These are phyloP conservation scores for Nomada flava DNA, from an alignment of 2,888 invertebrate genomes.

Conservation along the genomic window DNA sequence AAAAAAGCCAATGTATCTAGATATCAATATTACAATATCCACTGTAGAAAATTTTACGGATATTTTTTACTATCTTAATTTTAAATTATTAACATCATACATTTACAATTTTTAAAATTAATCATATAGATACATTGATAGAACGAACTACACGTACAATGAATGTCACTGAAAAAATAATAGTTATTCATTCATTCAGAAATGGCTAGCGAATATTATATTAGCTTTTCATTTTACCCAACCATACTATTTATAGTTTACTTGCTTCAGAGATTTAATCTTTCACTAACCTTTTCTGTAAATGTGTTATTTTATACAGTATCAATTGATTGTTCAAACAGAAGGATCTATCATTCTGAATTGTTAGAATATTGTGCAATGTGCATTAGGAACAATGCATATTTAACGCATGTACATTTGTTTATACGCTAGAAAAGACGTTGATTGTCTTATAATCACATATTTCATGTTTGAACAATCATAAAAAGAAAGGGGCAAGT, in stretches of 20 bases:
- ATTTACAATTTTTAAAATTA: constrained; percentile 23
- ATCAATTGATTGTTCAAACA: constrained; percentile 51
- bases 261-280: background rate
- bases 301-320: constrained; percentile 29
- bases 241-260: constrained; percentile 20
- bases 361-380: background rate
- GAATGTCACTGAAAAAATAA: constrained; percentile 49
- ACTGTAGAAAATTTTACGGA: constrained; percentile 33
- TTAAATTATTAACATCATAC: constrained; percentile 31
- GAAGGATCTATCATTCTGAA: background rate
- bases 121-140: constrained; percentile 64
- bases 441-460: background rate
- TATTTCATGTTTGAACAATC: constrained; percentile 56
- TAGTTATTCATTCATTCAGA: constrained; percentile 41
- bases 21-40: constrained; percentile 50
- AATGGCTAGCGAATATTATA: constrained; percentile 55
- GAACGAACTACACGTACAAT: constrained; percentile 30
- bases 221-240: constrained; percentile 4
- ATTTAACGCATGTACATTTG: constrained; percentile 16
- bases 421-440: constrained; percentile 9
- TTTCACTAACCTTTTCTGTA: constrained; percentile 50
- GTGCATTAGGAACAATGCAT: background rate
- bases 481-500: constrained; percentile 24
- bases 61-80: constrained; percentile 26
- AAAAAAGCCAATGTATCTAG: constrained; percentile 67